These are phyloP conservation scores for Sphaerophoria taeniata DNA, from an alignment of 2,888 invertebrate species.

Conservation along the genomic window DNA sequence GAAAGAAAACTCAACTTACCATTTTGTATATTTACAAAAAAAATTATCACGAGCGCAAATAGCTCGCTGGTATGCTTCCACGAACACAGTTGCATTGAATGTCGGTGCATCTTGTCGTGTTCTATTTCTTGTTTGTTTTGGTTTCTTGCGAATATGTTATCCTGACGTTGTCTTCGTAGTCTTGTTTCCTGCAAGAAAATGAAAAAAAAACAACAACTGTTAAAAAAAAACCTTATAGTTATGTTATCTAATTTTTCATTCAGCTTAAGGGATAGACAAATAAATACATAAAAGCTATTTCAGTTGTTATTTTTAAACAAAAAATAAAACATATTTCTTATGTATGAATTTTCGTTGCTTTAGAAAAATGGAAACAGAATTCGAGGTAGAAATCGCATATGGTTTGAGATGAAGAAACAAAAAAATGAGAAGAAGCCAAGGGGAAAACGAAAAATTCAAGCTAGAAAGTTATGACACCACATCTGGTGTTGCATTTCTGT, in stretches of 20 bases:
- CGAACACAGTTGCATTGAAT: constrained; percentile 66
- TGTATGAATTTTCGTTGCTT: no score
- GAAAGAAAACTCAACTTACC: constrained; percentile 42
- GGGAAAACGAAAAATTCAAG: constrained; percentile 4
- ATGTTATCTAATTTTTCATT: constrained; percentile 68
- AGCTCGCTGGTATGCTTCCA: constrained; percentile 68
- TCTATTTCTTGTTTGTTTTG: neutral
- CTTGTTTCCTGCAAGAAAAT: constrained; percentile 55
- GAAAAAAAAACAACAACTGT: constrained; percentile 13
- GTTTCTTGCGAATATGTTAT: constrained; percentile 55
- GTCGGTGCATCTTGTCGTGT: constrained; percentile 54
- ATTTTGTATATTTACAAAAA: constrained; percentile 73
- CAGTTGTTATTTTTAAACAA: constrained; percentile 11
- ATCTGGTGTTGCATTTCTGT: constrained; percentile 51
- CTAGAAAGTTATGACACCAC: constrained; percentile 57
- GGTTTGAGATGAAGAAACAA: neutral
- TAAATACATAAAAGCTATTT: constrained; percentile 40
- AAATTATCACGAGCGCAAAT: constrained; percentile 72
- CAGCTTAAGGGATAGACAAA: constrained; percentile 60
- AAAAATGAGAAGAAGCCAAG: neutral
- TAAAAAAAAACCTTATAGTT: constrained; percentile 31
- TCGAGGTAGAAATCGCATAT: neutral
- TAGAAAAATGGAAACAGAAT: constrained; percentile 6
- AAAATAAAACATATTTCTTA: neutral
- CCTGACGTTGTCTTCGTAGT: constrained; percentile 45